phyloP scores from a whole-genome alignment of 2,113 vertebrate species.

The Heliornis fulica region DNA sequence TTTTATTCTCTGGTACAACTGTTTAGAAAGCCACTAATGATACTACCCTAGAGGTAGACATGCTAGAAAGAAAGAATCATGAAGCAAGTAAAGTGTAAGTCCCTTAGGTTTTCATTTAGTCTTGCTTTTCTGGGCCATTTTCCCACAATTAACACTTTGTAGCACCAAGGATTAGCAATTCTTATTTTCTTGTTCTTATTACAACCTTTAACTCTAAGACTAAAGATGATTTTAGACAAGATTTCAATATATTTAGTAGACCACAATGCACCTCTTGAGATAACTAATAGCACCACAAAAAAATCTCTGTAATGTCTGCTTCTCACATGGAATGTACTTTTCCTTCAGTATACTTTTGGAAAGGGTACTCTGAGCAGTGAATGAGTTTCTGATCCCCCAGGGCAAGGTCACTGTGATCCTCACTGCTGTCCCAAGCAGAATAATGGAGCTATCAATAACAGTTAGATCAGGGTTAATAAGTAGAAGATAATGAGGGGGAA shows the following conservation, averaged over 20 bases:
- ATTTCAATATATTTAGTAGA: background rate
- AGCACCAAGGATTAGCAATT: background rate
- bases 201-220: background rate
- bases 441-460: constrained; percentile 68
- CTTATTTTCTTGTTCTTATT: background rate
- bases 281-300: background rate
- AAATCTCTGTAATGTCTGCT: background rate
- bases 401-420: constrained; percentile 59
- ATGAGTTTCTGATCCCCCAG: constrained; percentile 53
- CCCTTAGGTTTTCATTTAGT: background rate
- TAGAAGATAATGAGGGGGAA: constrained; percentile 62
- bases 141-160: background rate
- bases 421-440: constrained; percentile 49
- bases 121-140: background rate
- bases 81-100: background rate
- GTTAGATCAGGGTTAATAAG: constrained; percentile 65
- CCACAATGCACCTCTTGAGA: background rate
- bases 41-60: background rate
- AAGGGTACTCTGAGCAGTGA: constrained; percentile 39
- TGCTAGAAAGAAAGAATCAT: background rate
- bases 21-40: background rate
- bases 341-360: background rate
- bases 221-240: background rate
- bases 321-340: constrained; percentile 14
- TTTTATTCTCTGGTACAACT: background rate